Conservation (phyloP, 2,113 vertebrate genomes). For the Orycteropus afer region DNA sequence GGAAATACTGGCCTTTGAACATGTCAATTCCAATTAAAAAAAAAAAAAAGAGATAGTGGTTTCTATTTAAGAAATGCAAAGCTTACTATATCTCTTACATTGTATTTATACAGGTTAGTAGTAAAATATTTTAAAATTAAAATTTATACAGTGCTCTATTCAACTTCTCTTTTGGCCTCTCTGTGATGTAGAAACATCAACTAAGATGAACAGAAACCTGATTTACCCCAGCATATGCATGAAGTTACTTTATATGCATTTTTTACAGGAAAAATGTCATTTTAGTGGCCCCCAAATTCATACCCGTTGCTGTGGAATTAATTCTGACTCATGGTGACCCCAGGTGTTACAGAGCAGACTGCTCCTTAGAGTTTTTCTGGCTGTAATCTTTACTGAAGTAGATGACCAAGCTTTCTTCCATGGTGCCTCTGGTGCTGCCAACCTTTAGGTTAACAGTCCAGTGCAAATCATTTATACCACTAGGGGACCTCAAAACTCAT, state of each 20-base stretch:
- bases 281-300: neutral
- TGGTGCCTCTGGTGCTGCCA: too few species aligned
- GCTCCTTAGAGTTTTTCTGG: too few species aligned
- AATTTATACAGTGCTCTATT: neutral
- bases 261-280: neutral
- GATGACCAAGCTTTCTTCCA: too few species aligned
- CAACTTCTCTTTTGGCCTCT: neutral
- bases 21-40: slow-evolving; percentile 81
- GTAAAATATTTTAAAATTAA: neutral
- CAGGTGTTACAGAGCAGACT: too few species aligned
- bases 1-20: slow-evolving; percentile 82
- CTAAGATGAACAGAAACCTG: neutral
- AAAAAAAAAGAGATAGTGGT: neutral
- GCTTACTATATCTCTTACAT: neutral
- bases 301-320: too few species aligned
- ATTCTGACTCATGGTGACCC: too few species aligned
- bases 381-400: too few species aligned
- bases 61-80: neutral
- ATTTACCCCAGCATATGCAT: neutral
- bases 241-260: neutral
- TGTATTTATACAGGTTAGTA: neutral
- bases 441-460: too few species aligned
- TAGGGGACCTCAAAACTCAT: too few species aligned
- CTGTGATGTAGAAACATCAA: neutral
- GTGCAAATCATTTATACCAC: too few species aligned